These are phyloP conservation scores for Deladenus siricidicola DNA, from an alignment of 2,888 invertebrate genomes.

Conservation along the genomic window DNA sequence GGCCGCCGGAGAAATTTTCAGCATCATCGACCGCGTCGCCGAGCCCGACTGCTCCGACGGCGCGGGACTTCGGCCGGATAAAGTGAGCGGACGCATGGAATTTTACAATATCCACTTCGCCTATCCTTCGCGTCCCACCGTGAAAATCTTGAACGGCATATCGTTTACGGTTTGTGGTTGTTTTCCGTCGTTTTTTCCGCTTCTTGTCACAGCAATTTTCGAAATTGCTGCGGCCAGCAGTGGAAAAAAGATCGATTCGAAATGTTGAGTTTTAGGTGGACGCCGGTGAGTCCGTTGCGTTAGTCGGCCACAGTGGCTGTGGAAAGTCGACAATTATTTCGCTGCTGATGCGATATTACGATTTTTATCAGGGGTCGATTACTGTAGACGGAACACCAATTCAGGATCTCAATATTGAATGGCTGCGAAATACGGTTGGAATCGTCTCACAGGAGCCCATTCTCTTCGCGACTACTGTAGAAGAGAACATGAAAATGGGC, in stretches of 20 bases:
- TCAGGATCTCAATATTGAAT: slow-evolving; percentile 43
- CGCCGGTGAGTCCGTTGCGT: slow-evolving; percentile 39
- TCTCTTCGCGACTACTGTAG: slow-evolving; percentile 55
- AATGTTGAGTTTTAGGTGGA: slow-evolving; percentile 25
- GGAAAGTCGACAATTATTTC: slow-evolving; percentile 44
- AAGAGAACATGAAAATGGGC: slow-evolving; percentile 57
- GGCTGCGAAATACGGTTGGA: slow-evolving; percentile 54
- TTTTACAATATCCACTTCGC: slow-evolving; percentile 56
- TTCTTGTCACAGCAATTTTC: neutral
- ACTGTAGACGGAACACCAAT: slow-evolving; percentile 54
- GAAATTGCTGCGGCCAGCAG: too few relatives aligned
- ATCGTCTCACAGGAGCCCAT: slow-evolving; percentile 60
- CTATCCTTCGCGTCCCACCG: slow-evolving; percentile 56
- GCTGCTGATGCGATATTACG: slow-evolving; percentile 40
- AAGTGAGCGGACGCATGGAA: slow-evolving; percentile 55
- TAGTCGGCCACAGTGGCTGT: slow-evolving; percentile 43
- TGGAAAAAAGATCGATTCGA: too few relatives aligned
- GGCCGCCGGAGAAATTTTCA: slow-evolving; percentile 62
- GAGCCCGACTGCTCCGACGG: slow-evolving; percentile 56
- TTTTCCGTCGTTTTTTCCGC: neutral
- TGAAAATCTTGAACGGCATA: slow-evolving; percentile 43
- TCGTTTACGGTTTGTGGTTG: slow-evolving; percentile 30
- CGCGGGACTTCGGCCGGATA: slow-evolving; percentile 54
- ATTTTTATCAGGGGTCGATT: slow-evolving; percentile 25
- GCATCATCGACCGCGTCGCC: slow-evolving; percentile 57